Evolutionary conservation across 2,113 vertebrate species (phyloP).

Genomic region (Hippocampus guttulatus): DNA sequence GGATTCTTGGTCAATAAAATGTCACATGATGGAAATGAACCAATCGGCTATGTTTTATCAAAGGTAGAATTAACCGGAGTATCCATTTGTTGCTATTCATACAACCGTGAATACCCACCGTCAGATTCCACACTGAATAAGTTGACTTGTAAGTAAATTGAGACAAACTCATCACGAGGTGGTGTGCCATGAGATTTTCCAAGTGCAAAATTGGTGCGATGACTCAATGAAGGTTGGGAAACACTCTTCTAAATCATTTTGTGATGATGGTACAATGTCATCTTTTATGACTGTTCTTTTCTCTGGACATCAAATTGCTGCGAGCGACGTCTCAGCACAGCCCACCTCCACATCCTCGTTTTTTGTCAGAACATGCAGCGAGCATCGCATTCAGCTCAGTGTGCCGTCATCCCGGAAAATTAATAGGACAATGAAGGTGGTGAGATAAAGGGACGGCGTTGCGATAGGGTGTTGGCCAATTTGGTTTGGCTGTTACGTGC

Average conservation of each 20-base stretch:
- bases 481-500: conserved; percentile 33
- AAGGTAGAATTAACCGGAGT: too few species aligned
- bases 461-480: conserved; percentile 32
- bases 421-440: conserved; percentile 25
- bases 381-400: conserved; percentile 21
- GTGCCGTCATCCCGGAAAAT: conserved; percentile 33
- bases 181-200: too few species aligned
- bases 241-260: conserved; percentile 38
- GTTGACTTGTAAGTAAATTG: too few species aligned
- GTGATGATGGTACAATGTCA: conserved; percentile 51
- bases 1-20: too few species aligned
- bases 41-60: too few species aligned
- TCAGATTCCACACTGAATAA: too few species aligned
- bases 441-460: conserved; percentile 21
- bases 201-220: not conserved
- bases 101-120: too few species aligned
- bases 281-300: conserved; percentile 57
- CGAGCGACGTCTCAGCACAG: conserved; percentile 28
- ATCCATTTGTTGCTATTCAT: too few species aligned
- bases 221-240: not conserved
- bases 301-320: conserved; percentile 36
- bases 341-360: conserved; percentile 32
- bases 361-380: conserved; percentile 26
- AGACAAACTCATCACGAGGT: too few species aligned
- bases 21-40: too few species aligned